Evolutionary conservation across 1,140 invertebrate genomes (phyloP), one percentile per base, ranked within the genome.

Genomic region (Heliconius hewitsoni): DNA sequence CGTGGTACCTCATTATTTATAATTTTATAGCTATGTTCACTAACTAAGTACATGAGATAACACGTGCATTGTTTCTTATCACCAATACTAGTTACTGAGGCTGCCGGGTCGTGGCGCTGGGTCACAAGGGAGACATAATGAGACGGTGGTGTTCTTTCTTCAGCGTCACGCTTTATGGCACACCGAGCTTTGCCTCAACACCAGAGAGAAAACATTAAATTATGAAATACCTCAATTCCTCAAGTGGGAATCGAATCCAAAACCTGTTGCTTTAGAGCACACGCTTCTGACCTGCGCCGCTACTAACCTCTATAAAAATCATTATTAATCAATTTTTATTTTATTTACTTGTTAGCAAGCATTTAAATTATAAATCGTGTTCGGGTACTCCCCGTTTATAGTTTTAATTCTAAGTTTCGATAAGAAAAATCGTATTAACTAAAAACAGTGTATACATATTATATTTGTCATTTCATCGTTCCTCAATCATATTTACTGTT

Each of bases 381-480:
- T 27, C 60, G 60, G 60, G 60, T 66, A 66, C 27, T 66, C 60
- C 60, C 60, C 60, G 60, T 66, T 66, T 30, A 66, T 66, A 27
- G n/a, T 37, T 46, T 11, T 46, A 16, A 4, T 66, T 27, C 60
- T 66, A 3, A 66, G 23, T 30, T 66, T 9, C 27, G 55, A 60
- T 60, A 60, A 23, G 9, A 23, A 60, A 60, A 23, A 11, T n/a
- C 5, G 1, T 52, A 8, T 52, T 19, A 52, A 52, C 1, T 8
- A 52, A 52, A 52, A 52, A 57, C 4, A 16, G 42, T 16, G 1
- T 16, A 27, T 16, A 30, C 4, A 66, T 30, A 66, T 60, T 30
- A 30, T 30, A 66, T 30, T 66, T 6, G 3, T 30, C 8, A 30
- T 66, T 66, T 66, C 3, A 3, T 66, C 13, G 13, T 66, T 30